Evolutionary conservation across 2,113 vertebrate species (phyloP).

Genomic region (Progne subis): DNA sequence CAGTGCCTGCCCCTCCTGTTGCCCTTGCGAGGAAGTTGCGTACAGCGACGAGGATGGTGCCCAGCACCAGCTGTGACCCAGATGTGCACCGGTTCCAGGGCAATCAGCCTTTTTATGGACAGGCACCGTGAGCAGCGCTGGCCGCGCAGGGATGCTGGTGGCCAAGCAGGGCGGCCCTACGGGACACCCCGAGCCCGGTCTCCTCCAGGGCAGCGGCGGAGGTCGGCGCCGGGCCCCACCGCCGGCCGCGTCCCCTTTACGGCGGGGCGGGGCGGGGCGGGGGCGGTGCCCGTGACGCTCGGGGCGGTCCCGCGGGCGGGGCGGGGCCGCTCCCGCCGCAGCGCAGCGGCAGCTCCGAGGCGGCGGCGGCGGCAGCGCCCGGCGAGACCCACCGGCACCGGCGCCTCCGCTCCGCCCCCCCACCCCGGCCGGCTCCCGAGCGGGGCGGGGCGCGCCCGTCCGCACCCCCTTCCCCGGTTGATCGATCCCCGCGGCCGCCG

Average conservation of each 20-base stretch:
- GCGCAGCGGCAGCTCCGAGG: too few relatives aligned
- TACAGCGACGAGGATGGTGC: background rate
- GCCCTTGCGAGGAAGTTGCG: background rate
- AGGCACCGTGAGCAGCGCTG: background rate
- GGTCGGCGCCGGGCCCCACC: rapidly evolving
- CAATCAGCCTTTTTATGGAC: rapidly evolving
- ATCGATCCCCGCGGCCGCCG: too few relatives aligned
- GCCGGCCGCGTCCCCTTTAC: background rate
- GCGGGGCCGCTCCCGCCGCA: too few relatives aligned
- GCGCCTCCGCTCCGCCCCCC: too few relatives aligned
- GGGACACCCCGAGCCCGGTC: rapidly evolving
- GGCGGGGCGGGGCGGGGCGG: background rate
- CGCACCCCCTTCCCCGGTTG: too few relatives aligned
- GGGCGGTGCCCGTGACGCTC: background rate
- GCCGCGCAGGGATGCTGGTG: rapidly evolving
- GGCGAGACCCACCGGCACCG: too few relatives aligned
- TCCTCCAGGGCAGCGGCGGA: rapidly evolving
- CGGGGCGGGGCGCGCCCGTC: too few relatives aligned
- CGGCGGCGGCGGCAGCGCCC: too few relatives aligned
- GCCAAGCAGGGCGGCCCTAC: background rate
- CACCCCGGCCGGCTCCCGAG: too few relatives aligned
- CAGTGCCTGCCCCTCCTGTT: background rate
- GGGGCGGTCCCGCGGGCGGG: too few relatives aligned
- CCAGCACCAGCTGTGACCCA: background rate
- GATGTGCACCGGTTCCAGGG: background rate